Evolutionary conservation across 2,797 vertebrate species (phyloP).

Genomic region (Salmo trutta): DNA sequence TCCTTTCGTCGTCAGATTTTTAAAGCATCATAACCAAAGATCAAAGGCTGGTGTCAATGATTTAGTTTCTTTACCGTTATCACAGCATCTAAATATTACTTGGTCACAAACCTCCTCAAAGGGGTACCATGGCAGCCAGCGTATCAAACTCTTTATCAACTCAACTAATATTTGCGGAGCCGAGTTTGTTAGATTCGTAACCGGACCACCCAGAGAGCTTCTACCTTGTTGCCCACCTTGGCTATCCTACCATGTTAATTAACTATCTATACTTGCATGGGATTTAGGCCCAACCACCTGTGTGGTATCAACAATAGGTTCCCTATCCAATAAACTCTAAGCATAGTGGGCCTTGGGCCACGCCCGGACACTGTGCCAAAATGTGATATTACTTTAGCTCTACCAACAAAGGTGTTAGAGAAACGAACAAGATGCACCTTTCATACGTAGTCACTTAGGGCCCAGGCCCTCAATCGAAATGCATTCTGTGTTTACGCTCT

Average conservation of each 20-base stretch:
- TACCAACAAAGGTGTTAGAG: conserved; percentile 19
- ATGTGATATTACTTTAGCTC: conserved; percentile 6
- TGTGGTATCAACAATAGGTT: conserved; percentile 23
- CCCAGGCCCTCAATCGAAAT: conserved; percentile 15
- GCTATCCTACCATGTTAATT: neutral
- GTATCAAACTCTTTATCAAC: conserved; percentile 24
- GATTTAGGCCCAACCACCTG: conserved; percentile 18
- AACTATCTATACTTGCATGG: conserved; percentile 10
- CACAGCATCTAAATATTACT: neutral
- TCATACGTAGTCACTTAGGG: conserved; percentile 7
- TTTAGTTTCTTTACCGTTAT: neutral
- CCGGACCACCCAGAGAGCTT: conserved; percentile 43
- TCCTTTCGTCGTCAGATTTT: neutral
- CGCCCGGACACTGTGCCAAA: neutral
- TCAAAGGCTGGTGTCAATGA: too few relatives aligned
- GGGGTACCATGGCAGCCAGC: neutral
- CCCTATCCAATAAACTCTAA: conserved; percentile 12
- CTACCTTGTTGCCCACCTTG: neutral
- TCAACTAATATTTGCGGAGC: neutral
- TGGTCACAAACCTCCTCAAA: neutral
- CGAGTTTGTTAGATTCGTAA: conserved; percentile 23
- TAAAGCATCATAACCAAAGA: conserved; percentile 11
- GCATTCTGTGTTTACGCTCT: conserved; percentile 48
- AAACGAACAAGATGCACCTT: conserved; percentile 39
- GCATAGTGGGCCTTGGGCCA: neutral